Evolutionary conservation across 1,140 invertebrate genomes (phyloP).

Genomic region (Caenorhabditis remanei): DNA sequence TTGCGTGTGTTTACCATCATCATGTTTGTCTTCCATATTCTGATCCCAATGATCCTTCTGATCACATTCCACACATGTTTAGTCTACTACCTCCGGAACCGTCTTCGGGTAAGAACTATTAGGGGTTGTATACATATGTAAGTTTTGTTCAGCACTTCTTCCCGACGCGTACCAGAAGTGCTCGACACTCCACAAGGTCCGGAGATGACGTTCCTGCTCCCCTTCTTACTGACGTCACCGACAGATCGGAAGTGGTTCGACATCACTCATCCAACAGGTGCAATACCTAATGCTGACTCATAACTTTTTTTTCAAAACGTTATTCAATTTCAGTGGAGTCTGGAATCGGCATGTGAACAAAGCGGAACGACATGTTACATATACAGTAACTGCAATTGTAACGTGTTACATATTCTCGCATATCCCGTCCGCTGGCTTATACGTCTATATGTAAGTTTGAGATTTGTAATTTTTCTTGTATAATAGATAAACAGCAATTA

Average conservation of each 20-base stretch:
- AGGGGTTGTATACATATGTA: not conserved
- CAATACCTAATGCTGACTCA: not conserved
- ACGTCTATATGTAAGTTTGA: conserved; percentile 28
- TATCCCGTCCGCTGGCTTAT: conserved; percentile 8
- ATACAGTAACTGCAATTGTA: conserved; percentile 18
- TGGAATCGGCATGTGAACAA: conserved; percentile 42
- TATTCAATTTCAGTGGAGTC: conserved; percentile 23
- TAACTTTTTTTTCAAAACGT: not conserved
- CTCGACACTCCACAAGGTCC: conserved; percentile 10
- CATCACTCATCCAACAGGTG: conserved; percentile 44
- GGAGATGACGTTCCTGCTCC: conserved; percentile 12
- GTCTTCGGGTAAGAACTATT: not conserved
- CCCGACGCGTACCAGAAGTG: not conserved
- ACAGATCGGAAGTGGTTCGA: conserved; percentile 31
- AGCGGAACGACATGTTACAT: conserved; percentile 38
- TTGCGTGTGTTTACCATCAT: not conserved
- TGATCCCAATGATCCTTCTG: not conserved
- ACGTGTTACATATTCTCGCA: conserved; percentile 22
- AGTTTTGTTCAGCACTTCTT: conserved; percentile 8
- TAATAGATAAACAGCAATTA: conserved; percentile 27
- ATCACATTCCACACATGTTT: not conserved
- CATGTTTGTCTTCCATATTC: conserved; percentile 1
- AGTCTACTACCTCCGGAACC: conserved; percentile 14
- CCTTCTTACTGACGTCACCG: not conserved
- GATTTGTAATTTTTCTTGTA: not conserved